Percentiles rank a stretch among this genome's conserved stretches.
These are phyloP conservation scores for Imbricaverruca yamaguchii DNA, from an alignment of 2,888 invertebrate species.

Conservation along the genomic window DNA sequence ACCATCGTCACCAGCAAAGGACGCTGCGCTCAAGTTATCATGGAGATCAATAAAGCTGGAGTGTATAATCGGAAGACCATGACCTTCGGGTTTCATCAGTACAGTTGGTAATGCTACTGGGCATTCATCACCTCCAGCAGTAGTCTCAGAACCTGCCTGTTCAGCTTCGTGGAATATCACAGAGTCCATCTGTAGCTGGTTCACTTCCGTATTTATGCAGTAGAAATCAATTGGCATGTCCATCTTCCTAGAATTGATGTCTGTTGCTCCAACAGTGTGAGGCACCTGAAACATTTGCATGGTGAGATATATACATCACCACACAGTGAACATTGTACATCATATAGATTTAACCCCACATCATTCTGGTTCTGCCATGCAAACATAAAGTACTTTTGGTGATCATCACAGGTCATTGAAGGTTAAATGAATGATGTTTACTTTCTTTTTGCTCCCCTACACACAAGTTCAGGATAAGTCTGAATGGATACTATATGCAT, in stretches of 20 bases:
- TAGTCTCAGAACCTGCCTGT: neutral
- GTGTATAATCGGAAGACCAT: neutral
- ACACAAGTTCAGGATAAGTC: too few species aligned
- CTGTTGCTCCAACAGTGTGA: neutral
- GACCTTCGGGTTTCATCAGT: neutral
- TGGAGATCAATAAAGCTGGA: neutral
- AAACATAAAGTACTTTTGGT: too few species aligned
- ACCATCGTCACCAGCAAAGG: neutral
- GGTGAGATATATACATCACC: neutral
- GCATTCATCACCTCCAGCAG: neutral
- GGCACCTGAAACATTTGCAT: neutral
- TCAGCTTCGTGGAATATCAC: neutral
- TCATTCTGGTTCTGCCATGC: too few species aligned
- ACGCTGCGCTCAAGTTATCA: neutral
- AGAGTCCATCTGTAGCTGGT: neutral
- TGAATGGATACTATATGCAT: too few species aligned
- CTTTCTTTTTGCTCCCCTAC: too few species aligned
- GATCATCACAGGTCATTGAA: too few species aligned
- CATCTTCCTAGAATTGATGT: neutral
- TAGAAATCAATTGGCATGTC: neutral
- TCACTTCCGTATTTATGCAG: neutral
- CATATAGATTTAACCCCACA: too few species aligned
- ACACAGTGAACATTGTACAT: too few species aligned
- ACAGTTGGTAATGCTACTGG: neutral
- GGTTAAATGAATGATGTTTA: too few species aligned